These are phyloP conservation scores for Sebastes dallii DNA, from an alignment of 2,797 vertebrate genomes.

Conservation along the genomic window DNA sequence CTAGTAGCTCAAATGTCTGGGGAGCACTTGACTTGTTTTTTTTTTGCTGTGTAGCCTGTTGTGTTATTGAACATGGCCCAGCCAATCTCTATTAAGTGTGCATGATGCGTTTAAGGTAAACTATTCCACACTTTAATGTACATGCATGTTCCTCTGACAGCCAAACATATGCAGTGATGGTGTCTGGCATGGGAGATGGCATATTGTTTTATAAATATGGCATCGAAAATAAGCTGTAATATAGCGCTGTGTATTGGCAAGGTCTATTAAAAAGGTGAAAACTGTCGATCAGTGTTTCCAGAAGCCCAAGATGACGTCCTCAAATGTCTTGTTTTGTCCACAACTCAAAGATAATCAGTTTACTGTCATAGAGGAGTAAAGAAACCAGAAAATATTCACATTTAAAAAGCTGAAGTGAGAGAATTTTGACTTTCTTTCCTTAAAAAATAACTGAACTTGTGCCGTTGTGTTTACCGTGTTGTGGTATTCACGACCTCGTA, in stretches of 20 bases:
- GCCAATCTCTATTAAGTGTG: background rate
- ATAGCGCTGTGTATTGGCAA: background rate
- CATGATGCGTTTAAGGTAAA: background rate
- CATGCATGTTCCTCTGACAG: background rate
- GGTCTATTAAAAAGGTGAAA: too few relatives aligned
- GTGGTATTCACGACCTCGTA: too few relatives aligned
- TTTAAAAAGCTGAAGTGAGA: too few relatives aligned
- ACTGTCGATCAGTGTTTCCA: too few relatives aligned
- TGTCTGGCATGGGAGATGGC: background rate
- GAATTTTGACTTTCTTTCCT: too few relatives aligned
- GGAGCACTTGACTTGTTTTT: background rate
- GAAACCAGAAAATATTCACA: too few relatives aligned
- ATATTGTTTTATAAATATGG: constrained; percentile 6
- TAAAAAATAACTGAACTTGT: too few relatives aligned
- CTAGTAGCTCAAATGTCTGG: background rate
- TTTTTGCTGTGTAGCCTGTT: background rate
- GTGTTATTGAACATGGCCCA: background rate
- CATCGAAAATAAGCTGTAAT: background rate
- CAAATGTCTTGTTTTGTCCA: too few relatives aligned
- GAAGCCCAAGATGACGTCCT: too few relatives aligned
- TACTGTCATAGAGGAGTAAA: too few relatives aligned
- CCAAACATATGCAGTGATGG: background rate
- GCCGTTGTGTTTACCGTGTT: too few relatives aligned
- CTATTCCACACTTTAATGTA: background rate
- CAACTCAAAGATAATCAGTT: too few relatives aligned